Percentiles rank a stretch among this genome's conserved stretches.
phyloP scores from a whole-genome alignment of 1,140 invertebrate genomes.

The Pachypsylla venusta region DNA sequence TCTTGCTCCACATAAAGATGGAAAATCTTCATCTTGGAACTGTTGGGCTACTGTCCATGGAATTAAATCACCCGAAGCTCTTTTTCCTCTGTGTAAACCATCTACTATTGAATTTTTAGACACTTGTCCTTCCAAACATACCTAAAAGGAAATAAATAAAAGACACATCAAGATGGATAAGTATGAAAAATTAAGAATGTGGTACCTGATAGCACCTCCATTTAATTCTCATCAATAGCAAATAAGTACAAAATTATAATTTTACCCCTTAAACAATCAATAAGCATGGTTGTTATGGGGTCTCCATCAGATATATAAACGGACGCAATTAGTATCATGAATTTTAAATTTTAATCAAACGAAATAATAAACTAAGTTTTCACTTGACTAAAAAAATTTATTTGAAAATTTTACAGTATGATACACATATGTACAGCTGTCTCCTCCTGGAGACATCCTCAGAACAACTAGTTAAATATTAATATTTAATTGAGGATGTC shows the following conservation, averaged over 20 bases:
- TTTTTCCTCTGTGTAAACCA: slow-evolving; percentile 65
- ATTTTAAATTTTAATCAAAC: no score
- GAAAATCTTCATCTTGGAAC: slow-evolving; percentile 87
- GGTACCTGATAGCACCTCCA: not conserved
- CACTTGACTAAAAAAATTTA: no score
- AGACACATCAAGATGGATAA: slow-evolving; percentile 9
- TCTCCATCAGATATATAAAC: no score
- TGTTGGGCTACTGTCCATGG: slow-evolving; percentile 97
- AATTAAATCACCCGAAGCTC: slow-evolving; percentile 90
- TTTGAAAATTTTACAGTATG: no score
- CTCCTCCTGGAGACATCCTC: no score
- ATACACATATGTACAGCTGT: no score
- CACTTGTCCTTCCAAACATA: slow-evolving; percentile 91
- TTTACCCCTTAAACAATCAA: no score
- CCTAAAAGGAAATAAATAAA: slow-evolving; percentile 31
- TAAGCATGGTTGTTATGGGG: no score
- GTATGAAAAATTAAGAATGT: slow-evolving; percentile 1
- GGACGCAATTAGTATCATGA: no score
- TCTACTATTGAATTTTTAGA: slow-evolving; percentile 63
- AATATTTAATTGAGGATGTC: no score
- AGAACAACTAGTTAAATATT: no score
- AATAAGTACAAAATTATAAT: slow-evolving; percentile 7
- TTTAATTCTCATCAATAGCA: slow-evolving; percentile 1
- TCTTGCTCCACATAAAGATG: slow-evolving; percentile 73
- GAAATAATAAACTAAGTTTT: no score